Evolutionary conservation across 2,113 vertebrate species (phyloP), one percentile per base, ranked within the genome.

Genomic region (Helogale parvula): DNA sequence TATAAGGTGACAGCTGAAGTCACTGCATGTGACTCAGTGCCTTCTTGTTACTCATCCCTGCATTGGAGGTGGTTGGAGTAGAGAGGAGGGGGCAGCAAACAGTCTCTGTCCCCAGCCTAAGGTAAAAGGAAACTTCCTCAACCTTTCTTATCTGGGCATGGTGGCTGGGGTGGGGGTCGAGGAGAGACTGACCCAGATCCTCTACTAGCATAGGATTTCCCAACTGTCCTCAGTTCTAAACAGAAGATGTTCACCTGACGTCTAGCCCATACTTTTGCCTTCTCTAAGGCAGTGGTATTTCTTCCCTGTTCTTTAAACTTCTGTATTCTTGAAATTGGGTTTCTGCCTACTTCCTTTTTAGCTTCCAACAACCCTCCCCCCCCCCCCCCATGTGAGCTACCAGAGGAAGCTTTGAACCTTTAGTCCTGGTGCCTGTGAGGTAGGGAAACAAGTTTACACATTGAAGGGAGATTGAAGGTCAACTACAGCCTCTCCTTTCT

Each of bases 1-100:
- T 84, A 52, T 81, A 93, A 97, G 93, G 92, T 93, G 89, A 88
- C 96, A 92, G 95, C 50, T 41, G 1, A 52, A 96, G 96, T 95
- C 87, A 38, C 8, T 38, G 33, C 11, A 35, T 79, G 45, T 97
- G 97, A 95, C 90, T 97, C 96, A 96, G 65, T 80, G 29, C 60
- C 52, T 12, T 10, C 91, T 81, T 92, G 76, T 97, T 95, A 95
- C 80, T 98, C 93, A 96, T 81, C 27, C 45, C 17, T 93, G 66
- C 52, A 0, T 6, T 27, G 92, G 50, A 27, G 74, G 85, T 76
- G 92, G 87, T 82, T 88, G 86, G 94, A 93, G 69, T 96, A 50
- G 77, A 91, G 65, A 77, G 88, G 69, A 93, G 96, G 27, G 87
- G 88, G 38, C 88, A 96, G 35, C 90, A 93, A 91, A 68, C 41